These are phyloP conservation scores for Tetrapedia diversipes DNA, from an alignment of 2,888 invertebrate genomes.

Conservation along the genomic window DNA sequence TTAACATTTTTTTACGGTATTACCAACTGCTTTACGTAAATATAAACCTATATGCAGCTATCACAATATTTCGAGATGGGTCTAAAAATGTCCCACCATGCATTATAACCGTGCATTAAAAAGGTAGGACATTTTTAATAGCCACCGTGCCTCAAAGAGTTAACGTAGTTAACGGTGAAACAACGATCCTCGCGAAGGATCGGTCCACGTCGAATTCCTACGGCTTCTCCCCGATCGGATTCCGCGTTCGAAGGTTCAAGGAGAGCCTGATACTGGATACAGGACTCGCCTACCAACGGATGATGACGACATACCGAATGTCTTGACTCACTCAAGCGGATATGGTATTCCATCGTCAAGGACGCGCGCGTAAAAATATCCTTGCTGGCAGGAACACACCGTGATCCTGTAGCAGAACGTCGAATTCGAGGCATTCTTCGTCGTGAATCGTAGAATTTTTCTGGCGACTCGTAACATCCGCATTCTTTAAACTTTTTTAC, in stretches of 20 bases:
- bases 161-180: constrained; percentile 29
- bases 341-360: constrained; percentile 43
- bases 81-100: too few species aligned
- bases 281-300: constrained; percentile 49
- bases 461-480: background rate
- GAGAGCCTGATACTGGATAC: constrained; percentile 58
- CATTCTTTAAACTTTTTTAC: background rate
- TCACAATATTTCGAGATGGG: too few species aligned
- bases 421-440: background rate
- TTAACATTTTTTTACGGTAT: too few species aligned
- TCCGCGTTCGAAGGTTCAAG: constrained; percentile 69
- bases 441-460: background rate
- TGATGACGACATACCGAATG: constrained; percentile 40
- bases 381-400: constrained; percentile 14
- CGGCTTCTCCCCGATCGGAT: constrained; percentile 56
- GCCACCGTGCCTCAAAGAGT: too few species aligned
- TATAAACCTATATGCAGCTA: too few species aligned
- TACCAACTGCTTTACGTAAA: too few species aligned
- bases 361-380: constrained; percentile 47
- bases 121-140: too few species aligned
- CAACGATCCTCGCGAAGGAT: constrained; percentile 18
- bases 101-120: too few species aligned
- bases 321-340: constrained; percentile 56
- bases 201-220: constrained; percentile 21
- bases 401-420: background rate